Percentiles rank a stretch among this genome's conserved stretches.
Evolutionary conservation across 2,113 vertebrate species (phyloP).

Genomic region (Chaetops frenatus): DNA sequence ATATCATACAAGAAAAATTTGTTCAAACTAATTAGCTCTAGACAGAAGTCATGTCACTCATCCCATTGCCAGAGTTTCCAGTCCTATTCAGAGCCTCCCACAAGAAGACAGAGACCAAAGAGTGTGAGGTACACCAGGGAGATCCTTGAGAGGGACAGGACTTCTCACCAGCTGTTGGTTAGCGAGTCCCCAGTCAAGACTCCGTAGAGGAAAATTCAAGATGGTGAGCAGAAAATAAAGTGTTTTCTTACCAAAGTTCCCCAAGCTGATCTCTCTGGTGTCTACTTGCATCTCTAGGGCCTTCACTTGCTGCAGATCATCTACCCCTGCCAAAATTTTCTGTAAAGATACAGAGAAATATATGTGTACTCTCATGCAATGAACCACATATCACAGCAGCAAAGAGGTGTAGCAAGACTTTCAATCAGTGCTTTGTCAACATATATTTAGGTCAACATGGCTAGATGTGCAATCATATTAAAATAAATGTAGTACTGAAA

Average conservation of each 20-base stretch:
- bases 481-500: background rate
- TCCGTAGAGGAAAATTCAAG: background rate
- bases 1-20: background rate
- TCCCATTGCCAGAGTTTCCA: background rate
- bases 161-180: background rate
- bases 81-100: background rate
- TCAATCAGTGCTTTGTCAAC: background rate
- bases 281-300: constrained; percentile 81
- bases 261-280: constrained; percentile 81
- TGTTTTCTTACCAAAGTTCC: constrained; percentile 85
- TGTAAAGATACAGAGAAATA: constrained; percentile 63
- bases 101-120: background rate
- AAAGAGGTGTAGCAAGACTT: background rate
- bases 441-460: background rate
- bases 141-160: background rate
- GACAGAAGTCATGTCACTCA: background rate
- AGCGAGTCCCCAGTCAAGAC: background rate
- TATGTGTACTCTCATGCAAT: background rate
- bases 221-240: background rate
- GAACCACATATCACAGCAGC: background rate
- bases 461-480: background rate
- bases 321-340: constrained; percentile 76
- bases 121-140: background rate
- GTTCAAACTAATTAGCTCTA: background rate
- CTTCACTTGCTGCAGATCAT: constrained; percentile 77